Base-by-base conservation (phyloP, 2,888 invertebrate genomes). In the Phyllotreta cruciferae region DNA sequence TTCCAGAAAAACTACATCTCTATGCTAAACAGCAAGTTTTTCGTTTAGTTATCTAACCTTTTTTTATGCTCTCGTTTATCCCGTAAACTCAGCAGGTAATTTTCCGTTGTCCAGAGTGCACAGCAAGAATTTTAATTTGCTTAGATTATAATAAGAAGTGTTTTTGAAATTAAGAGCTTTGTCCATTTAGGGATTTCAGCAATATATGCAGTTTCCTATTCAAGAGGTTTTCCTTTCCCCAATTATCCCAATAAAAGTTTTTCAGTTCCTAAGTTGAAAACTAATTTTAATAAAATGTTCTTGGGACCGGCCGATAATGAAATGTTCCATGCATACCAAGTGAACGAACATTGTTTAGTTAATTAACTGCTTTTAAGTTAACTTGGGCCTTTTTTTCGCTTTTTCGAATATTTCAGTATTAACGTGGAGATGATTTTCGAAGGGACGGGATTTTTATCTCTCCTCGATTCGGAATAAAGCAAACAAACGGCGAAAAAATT, bases 231-330 rank as follows among this genome's bases (percentile, higher is more conserved):
- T 24, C 24, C 24, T 24, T 53, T n/a, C 6, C 47, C 38, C 7
- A 6, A 56, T 39, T 62, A 14, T 44, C 49, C 42, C 34, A 37
- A 56, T 56, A 49, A 56, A 56, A 56, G 42, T 62, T 54, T 55
- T 56, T 62, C 41, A 41, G 60, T 37, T 35, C 53, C 62, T 14
- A 34, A 54, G 39, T 47, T 61, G 37, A 8, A 55, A 61, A 61
- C 56, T 62, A 50, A 62, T 62, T 62, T 55, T 62, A 56, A 56
- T 62, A 42, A 62, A 56, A 56, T 62, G 56, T 62, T 62, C 62
- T 56, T 56, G 52, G 56, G 44, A 45, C 56, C 54, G 44, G 38
- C 56, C 60, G 39, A 45, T 60, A 60, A 60, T 60, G 60, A 60
- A 60, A 54, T 60, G 54, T 54, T 53, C 11, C 39, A 24, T 60